Conservation (phyloP, 1,140 invertebrate species). For the Drosophila ficusphila region DNA sequence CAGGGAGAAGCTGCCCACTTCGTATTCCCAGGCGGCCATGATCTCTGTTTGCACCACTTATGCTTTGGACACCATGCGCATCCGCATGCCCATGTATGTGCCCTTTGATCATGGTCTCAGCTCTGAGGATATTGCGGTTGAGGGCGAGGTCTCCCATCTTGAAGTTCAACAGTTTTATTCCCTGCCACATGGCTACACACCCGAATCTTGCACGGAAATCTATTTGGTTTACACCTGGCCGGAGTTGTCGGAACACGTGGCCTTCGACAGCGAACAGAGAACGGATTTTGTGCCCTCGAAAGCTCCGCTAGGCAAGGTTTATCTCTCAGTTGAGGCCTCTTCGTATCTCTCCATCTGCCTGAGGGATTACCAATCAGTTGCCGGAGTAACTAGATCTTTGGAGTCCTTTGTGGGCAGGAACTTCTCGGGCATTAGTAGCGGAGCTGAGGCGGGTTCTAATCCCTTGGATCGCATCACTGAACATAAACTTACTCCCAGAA, state of each 20-base stretch:
- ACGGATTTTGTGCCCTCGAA: slow-evolving; percentile 94
- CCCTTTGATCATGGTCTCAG: slow-evolving; percentile 56
- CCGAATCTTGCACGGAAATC: slow-evolving; percentile 92
- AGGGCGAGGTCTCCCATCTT: slow-evolving; percentile 42
- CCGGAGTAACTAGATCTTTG: slow-evolving; percentile 84
- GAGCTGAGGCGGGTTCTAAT: slow-evolving; percentile 47
- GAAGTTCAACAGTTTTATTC: slow-evolving; percentile 85
- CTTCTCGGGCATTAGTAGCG: slow-evolving; percentile 69
- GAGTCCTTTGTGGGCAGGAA: slow-evolving; percentile 87
- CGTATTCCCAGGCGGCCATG: slow-evolving; percentile 86
- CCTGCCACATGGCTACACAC: slow-evolving; percentile 93
- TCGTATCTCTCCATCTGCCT: slow-evolving; percentile 89
- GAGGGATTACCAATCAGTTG: slow-evolving; percentile 86
- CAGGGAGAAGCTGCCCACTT: slow-evolving; percentile 90
- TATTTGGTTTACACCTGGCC: slow-evolving; percentile 95
- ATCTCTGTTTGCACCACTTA: slow-evolving; percentile 94
- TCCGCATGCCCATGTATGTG: slow-evolving; percentile 80
- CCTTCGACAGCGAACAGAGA: slow-evolving; percentile 94
- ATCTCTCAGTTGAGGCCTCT: slow-evolving; percentile 86
- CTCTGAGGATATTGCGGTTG: slow-evolving; percentile 61
- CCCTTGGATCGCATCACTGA: slow-evolving; percentile 67
- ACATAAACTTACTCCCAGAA: slow-evolving; percentile 34
- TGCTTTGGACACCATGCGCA: slow-evolving; percentile 89
- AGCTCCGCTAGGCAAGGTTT: slow-evolving; percentile 92
- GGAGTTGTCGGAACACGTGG: slow-evolving; percentile 92